Evolutionary conservation across 2,888 invertebrate species (phyloP).

Genomic region (Aromia moschata): DNA sequence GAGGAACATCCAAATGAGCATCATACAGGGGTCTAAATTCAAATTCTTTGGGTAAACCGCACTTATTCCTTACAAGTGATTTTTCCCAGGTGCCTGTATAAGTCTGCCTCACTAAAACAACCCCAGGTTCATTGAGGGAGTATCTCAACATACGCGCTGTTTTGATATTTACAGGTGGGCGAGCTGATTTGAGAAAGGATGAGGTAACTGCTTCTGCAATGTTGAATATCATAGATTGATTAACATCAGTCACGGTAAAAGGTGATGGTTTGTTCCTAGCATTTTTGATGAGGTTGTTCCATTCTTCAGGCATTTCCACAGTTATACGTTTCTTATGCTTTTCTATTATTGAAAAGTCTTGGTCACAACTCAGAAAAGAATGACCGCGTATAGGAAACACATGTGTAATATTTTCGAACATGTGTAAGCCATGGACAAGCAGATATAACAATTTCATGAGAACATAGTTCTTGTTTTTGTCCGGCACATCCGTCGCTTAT

Average conservation of each 20-base stretch:
- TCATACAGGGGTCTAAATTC: not conserved
- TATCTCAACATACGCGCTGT: not conserved
- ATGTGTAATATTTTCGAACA: not conserved
- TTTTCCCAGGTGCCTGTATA: not conserved
- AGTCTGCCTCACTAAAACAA: slow-evolving; percentile 5
- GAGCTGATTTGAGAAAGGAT: slow-evolving; percentile 1
- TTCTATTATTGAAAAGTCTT: not conserved
- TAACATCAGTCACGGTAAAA: not conserved
- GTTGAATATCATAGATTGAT: not conserved
- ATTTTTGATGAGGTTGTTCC: not conserved
- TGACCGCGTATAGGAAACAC: not conserved
- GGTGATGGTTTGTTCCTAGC: not conserved
- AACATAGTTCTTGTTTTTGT: not conserved
- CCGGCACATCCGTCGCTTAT: not conserved
- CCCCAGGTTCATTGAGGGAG: slow-evolving; percentile 8
- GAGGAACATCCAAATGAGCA: not conserved
- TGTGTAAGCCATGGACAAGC: not conserved
- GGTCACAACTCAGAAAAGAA: not conserved
- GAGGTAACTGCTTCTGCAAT: not conserved
- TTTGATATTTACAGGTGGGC: slow-evolving; percentile 2
- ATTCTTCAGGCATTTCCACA: not conserved
- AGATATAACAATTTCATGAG: not conserved
- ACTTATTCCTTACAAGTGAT: slow-evolving; percentile 1
- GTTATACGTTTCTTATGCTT: not conserved
- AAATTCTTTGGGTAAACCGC: slow-evolving; percentile 8